phyloP scores from a whole-genome alignment of 2,888 invertebrate genomes.

The Oscheius sp. region DNA sequence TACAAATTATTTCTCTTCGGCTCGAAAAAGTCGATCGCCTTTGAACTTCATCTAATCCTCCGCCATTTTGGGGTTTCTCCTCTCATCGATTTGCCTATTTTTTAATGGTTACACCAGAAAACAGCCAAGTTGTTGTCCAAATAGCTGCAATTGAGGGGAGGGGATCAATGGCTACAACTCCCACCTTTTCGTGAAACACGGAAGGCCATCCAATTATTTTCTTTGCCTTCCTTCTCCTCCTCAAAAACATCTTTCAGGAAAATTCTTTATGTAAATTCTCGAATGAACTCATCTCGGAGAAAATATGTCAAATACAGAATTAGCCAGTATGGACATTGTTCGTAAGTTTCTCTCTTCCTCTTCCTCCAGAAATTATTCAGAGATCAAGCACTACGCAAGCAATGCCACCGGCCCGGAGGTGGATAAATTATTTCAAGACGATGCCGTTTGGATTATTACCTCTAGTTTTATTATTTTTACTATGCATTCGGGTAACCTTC shows the following conservation, averaged over 20 bases:
- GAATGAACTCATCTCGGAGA: slow-evolving; percentile 11
- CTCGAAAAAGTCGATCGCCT: too few relatives aligned
- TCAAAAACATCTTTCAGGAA: neutral
- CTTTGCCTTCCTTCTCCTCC: neutral
- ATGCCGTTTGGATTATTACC: slow-evolving; percentile 67
- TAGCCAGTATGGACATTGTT: slow-evolving; percentile 13
- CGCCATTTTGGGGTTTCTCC: neutral
- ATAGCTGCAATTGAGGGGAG: neutral
- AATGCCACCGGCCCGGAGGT: slow-evolving; percentile 39
- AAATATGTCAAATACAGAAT: neutral
- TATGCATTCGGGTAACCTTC: slow-evolving; percentile 62
- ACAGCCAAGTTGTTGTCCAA: neutral
- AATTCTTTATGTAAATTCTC: slow-evolving; percentile 1
- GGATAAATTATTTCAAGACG: slow-evolving; percentile 62
- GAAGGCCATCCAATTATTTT: neutral
- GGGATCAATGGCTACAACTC: neutral
- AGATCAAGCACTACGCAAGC: slow-evolving; percentile 54
- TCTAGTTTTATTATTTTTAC: slow-evolving; percentile 67
- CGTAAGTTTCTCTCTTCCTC: neutral
- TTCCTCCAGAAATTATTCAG: slow-evolving; percentile 30
- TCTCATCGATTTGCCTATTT: neutral
- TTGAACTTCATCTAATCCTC: neutral
- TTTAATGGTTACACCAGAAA: neutral
- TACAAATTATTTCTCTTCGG: too few relatives aligned
- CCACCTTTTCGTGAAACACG: neutral